phyloP scores from a whole-genome alignment of 2,797 vertebrate species.

The Sebastes kiyomatsui region DNA sequence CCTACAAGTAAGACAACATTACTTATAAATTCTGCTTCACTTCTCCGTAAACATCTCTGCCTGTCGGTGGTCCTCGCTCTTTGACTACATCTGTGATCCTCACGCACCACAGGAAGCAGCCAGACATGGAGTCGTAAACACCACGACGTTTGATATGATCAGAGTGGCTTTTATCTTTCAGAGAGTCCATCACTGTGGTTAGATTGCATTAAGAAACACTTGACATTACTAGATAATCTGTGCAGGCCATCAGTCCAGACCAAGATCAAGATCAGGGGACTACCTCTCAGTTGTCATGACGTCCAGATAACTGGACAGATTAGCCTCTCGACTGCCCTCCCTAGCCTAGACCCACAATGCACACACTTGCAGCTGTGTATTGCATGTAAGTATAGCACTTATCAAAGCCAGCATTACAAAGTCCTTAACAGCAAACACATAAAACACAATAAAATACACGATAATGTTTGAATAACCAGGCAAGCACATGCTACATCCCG shows the following conservation, averaged over 20 bases:
- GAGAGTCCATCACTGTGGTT: neutral
- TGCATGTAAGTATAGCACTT: neutral
- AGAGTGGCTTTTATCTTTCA: slow-evolving; percentile 1
- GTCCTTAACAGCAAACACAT: neutral
- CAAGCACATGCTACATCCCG: neutral
- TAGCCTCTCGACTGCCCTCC: neutral
- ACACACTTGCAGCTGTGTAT: neutral
- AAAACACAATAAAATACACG: no score
- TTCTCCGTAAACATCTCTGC: neutral
- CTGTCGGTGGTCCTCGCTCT: neutral
- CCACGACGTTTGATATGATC: slow-evolving; percentile 5
- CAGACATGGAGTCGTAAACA: neutral
- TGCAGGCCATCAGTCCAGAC: neutral
- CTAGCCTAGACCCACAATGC: neutral
- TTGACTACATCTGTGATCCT: neutral
- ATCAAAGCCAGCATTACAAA: neutral
- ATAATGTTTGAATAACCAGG: neutral
- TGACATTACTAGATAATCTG: slow-evolving; percentile 3
- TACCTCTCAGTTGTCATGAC: neutral
- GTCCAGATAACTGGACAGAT: neutral
- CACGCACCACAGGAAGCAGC: slow-evolving; percentile 8
- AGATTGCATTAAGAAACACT: neutral
- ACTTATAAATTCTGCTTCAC: neutral
- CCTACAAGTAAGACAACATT: neutral
- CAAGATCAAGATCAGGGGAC: neutral